Evolutionary conservation across 2,888 invertebrate species (phyloP).

Genomic region (Cheilosia vernalis): DNA sequence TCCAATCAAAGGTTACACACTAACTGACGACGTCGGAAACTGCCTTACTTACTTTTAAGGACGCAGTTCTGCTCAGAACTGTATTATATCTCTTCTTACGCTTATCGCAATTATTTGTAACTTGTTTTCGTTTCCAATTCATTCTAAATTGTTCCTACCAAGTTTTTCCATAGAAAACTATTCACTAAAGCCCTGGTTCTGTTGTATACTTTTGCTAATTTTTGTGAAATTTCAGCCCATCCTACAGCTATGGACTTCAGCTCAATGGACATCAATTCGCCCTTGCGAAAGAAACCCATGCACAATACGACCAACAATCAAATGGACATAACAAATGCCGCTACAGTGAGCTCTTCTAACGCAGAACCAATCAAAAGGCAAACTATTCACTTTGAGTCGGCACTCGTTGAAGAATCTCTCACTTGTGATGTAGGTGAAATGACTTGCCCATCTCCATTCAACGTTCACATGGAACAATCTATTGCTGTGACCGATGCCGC

Average conservation of each 20-base stretch:
- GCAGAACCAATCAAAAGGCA: neutral
- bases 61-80: too few relatives aligned
- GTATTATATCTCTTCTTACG: too few relatives aligned
- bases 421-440: neutral
- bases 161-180: too few relatives aligned
- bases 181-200: neutral
- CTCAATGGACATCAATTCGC: conserved; percentile 40
- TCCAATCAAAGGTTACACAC: too few relatives aligned
- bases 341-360: neutral
- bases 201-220: neutral
- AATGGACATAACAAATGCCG: conserved; percentile 35
- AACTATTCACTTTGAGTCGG: conserved; percentile 34
- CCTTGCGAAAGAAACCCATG: conserved; percentile 60
- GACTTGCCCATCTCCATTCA: neutral
- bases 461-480: conserved; percentile 9
- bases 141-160: too few relatives aligned
- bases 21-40: too few relatives aligned
- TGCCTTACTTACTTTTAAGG: too few relatives aligned
- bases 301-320: conserved; percentile 10
- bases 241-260: neutral
- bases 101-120: too few relatives aligned
- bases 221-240: conserved; percentile 17
- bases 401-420: conserved; percentile 6
- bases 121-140: too few relatives aligned
- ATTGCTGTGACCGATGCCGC: neutral